Conservation (phyloP, 2,888 invertebrate species). For the Eupithecia centaureata region DNA sequence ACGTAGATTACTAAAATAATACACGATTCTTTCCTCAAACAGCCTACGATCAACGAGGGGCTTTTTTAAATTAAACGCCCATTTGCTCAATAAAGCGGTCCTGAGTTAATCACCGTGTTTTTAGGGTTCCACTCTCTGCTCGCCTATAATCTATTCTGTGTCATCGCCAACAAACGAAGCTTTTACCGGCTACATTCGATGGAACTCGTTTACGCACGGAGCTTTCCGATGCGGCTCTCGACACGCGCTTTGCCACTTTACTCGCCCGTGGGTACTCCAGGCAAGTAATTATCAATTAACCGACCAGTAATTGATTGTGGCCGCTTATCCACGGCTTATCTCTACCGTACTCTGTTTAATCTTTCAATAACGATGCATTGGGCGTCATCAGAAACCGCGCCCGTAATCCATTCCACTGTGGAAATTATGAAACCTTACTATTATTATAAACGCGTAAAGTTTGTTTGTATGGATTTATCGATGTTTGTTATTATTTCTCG, state of each 20-base stretch:
- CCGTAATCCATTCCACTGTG: background rate
- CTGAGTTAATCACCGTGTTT: conserved; percentile 81
- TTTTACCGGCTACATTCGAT: background rate
- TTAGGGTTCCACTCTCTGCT: conserved; percentile 9
- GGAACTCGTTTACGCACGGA: conserved; percentile 1
- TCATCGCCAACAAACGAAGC: background rate
- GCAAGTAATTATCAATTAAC: conserved; percentile 84
- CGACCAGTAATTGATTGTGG: conserved; percentile 81
- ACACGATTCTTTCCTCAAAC: conserved; percentile 70
- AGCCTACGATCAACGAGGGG: conserved; percentile 79
- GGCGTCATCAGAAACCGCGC: conserved; percentile 65
- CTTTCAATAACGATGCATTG: conserved; percentile 71
- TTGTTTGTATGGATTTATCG: too few species aligned
- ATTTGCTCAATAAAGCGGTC: conserved; percentile 82
- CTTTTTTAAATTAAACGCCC: conserved; percentile 80
- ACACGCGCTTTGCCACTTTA: conserved; percentile 52
- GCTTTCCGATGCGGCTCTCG: background rate
- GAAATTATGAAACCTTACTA: background rate
- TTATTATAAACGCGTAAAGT: too few species aligned
- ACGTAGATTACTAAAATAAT: background rate
- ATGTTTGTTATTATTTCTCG: too few species aligned
- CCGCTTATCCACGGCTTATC: conserved; percentile 79
- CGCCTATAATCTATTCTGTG: background rate
- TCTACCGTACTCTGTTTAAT: conserved; percentile 68
- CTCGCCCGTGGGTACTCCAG: conserved; percentile 74